Conservation (phyloP, 2,797 vertebrate species). For the Chaenodraco wilsoni region DNA sequence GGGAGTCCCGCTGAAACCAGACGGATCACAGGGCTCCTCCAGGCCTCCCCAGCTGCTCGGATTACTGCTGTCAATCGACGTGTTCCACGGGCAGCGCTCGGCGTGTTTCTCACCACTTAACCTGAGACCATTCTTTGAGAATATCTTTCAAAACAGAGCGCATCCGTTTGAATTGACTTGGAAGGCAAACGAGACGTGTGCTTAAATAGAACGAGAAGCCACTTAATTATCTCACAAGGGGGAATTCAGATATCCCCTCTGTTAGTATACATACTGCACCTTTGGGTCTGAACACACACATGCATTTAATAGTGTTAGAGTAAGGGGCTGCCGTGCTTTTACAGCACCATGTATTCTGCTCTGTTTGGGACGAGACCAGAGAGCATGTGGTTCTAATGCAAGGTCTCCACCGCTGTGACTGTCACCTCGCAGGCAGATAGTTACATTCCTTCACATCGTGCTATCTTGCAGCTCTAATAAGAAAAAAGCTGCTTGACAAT, state of each 20-base stretch:
- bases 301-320: too few species aligned
- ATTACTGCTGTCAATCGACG: slow-evolving; percentile 77
- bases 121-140: slow-evolving; percentile 48
- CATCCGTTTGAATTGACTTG: slow-evolving; percentile 53
- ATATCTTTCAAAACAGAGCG: slow-evolving; percentile 57
- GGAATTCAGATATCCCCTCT: too few species aligned
- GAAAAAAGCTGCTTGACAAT: slow-evolving; percentile 53
- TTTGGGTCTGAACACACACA: too few species aligned
- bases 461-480: slow-evolving; percentile 46
- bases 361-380: too few species aligned
- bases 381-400: too few species aligned
- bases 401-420: too few species aligned
- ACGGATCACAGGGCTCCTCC: slow-evolving; percentile 48
- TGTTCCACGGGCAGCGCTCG: slow-evolving; percentile 17
- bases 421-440: slow-evolving; percentile 41
- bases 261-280: too few species aligned
- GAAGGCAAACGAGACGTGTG: slow-evolving; percentile 46
- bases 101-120: slow-evolving; percentile 42
- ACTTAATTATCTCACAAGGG: too few species aligned
- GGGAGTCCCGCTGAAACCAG: slow-evolving; percentile 53
- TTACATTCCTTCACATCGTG: slow-evolving; percentile 53
- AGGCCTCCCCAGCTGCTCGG: slow-evolving; percentile 59
- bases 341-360: too few species aligned
- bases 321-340: too few species aligned
- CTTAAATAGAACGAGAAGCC: slow-evolving; percentile 23